Percentiles rank a stretch among this genome's conserved stretches.
phyloP scores from a whole-genome alignment of 2,797 vertebrate species.

The Nasua narica region DNA sequence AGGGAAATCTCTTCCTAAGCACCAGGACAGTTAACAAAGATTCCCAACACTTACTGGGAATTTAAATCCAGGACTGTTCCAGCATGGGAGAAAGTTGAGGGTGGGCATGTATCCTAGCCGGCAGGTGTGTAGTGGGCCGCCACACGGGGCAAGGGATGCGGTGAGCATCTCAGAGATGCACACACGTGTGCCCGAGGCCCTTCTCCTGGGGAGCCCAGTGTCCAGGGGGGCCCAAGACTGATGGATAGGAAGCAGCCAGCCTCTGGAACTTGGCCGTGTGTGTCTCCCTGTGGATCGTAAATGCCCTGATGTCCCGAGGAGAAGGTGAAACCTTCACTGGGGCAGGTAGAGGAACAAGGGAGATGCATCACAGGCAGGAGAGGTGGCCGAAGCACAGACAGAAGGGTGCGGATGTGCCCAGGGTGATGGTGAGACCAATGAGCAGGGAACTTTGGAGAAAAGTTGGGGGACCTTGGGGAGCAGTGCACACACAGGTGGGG shows the following conservation, averaged over 20 bases:
- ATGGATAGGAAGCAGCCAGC: neutral
- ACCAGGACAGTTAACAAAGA: neutral
- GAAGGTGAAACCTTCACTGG: neutral
- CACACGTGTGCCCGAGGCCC: neutral
- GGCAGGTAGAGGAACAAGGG: neutral
- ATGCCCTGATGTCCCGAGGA: no score
- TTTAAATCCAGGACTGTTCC: neutral
- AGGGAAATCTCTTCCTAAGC: neutral
- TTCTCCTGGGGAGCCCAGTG: neutral
- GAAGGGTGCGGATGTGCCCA: neutral
- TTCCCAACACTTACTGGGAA: neutral
- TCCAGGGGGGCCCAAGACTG: neutral
- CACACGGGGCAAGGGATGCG: fast-evolving
- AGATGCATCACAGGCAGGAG: neutral
- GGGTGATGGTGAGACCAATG: neutral
- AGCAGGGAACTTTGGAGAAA: neutral
- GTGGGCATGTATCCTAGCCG: neutral
- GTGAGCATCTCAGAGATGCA: neutral
- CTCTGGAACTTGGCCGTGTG: fast-evolving
- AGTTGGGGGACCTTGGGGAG: neutral
- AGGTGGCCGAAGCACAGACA: neutral
- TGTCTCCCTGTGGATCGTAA: neutral
- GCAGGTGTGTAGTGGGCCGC: neutral
- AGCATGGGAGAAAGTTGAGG: neutral
- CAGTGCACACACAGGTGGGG: neutral